Base-by-base conservation (phyloP, 2,797 vertebrate genomes). In the Acropternis orthonyx region DNA sequence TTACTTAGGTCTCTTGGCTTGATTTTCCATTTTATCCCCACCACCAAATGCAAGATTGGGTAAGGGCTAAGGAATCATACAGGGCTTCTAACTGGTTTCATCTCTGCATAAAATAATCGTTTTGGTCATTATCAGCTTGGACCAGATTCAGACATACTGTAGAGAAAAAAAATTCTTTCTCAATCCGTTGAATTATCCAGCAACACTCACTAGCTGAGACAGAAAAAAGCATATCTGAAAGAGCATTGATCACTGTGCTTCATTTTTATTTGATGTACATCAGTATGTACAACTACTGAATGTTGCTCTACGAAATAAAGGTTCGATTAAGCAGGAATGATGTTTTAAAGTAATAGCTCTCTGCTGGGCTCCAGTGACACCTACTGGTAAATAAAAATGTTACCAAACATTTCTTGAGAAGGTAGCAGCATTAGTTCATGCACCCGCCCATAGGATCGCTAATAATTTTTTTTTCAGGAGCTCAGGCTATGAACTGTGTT, bases 331-430 rank as follows among this genome's bases (percentile, higher is more conserved):
- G 44, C 27, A 77, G 66, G 68, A 72, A 55, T 36, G 8, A 20
- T 2, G 2, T 61, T 77, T 81, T 22, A 19, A 76, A 77, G n/a
- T 41, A 32, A 19, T 9, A 63, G 76, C 58, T 88, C 92, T 94
- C 63, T 85, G 59, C 46, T 91, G 84, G 92, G 75, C 78, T 96
- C 81, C 88, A 95, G 93, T 93, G 96, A 96, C 97, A 97, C 55
- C 97, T 97, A 95, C 93, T 71, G 97, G 97, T 78, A 92, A 85
- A 73, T 4, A 51, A 7, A 48, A 56, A 94, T 56, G 61, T 93
- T 85, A 63, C 24, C 46, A 91, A 77, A 73, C 36, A 18, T 36
- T 72, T 41, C 1, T 8, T 54, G n/a, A 58, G 83, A 59, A 44
- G 2, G 9, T 18, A 56, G 32, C 20, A 5, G 16, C 30, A 43